A percentile compares a stretch with the other conserved stretches of the same genome.
phyloP scores from a whole-genome alignment of 1,140 invertebrate genomes.

The Micrasema longulum region DNA sequence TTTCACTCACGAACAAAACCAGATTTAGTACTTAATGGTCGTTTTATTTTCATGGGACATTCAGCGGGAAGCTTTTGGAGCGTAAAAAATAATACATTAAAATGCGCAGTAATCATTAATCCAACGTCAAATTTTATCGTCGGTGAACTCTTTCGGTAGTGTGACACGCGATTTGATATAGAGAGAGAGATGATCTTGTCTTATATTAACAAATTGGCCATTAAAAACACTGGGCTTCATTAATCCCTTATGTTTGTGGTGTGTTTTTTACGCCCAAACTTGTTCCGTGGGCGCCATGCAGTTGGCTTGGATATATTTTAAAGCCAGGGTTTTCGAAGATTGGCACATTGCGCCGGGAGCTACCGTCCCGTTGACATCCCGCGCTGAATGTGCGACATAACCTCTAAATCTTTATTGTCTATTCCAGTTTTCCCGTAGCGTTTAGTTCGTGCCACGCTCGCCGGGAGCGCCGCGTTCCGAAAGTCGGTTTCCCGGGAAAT shows the following conservation, averaged over 20 bases:
- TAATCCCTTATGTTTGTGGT: constrained; percentile 22
- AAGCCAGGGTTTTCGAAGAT: constrained; percentile 16
- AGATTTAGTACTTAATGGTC: too few species aligned
- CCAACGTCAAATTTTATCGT: too few species aligned
- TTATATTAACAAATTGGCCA: background rate
- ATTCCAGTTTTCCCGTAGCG: background rate
- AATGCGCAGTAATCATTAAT: too few species aligned
- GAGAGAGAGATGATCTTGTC: too few species aligned
- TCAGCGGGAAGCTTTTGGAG: too few species aligned
- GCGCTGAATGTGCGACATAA: background rate
- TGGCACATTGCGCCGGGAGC: constrained; percentile 20
- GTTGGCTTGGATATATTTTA: constrained; percentile 24
- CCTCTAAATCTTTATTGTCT: constrained; percentile 1
- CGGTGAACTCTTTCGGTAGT: too few species aligned
- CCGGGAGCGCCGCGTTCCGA: constrained; percentile 14
- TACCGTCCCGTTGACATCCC: constrained; percentile 7
- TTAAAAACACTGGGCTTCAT: background rate
- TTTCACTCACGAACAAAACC: too few species aligned
- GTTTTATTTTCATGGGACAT: too few species aligned
- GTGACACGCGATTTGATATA: too few species aligned
- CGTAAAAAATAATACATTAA: too few species aligned
- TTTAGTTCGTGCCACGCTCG: background rate
- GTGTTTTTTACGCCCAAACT: constrained; percentile 31
- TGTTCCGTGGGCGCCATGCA: constrained; percentile 21
- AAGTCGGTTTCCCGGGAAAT: constrained; percentile 3